Base-by-base conservation (phyloP, 2,888 invertebrate species). In the Stenurella melanura region DNA sequence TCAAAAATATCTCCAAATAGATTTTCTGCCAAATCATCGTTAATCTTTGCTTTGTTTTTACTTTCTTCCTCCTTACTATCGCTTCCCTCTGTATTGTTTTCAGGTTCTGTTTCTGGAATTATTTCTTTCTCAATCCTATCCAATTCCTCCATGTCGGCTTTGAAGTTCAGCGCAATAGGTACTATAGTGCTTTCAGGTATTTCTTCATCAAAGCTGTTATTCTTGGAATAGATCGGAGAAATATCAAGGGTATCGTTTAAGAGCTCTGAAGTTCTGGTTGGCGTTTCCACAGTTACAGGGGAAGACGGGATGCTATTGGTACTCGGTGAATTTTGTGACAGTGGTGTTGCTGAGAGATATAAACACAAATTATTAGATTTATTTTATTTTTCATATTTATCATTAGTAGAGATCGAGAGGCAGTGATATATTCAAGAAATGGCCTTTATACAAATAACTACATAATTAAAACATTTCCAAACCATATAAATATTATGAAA, bases 181-280 rank as follows among this genome's bases (percentile, higher is more conserved):
- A 63, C 42, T 0, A 74, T 60, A 26, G 17, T 72, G 50, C 70
- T 73, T 67, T 63, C 60, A 5, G 75, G 73, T 10, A 60, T 70
- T 0, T 80, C 81, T 17, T 60, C 73, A 50, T 71, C 71, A 7
- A 81, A 80, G 63, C 75, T 64, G 50, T 73, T 74, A 50, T 84
- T 83, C 6, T 50, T 50, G 0, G 83, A 87, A 86, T 91, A 91
- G 76, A 93, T 93, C 0, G 93, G 93, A 0, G 93, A 93, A 86
- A 93, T 92, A 85, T 93, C 91, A 18, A 91, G 81, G 10, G 93
- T 93, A 78, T 90, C 90, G 82, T 91, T 91, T 17, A 93, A 85
- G 76, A 93, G 91, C 85, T 93, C 92, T 83, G 90, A 87, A 75
- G 91, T 88, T 78, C 86, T 84, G 56, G 82, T 87, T 7, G 89